Evolutionary conservation across 2,888 invertebrate genomes (phyloP).

Genomic region (Physocephala rufipes): DNA sequence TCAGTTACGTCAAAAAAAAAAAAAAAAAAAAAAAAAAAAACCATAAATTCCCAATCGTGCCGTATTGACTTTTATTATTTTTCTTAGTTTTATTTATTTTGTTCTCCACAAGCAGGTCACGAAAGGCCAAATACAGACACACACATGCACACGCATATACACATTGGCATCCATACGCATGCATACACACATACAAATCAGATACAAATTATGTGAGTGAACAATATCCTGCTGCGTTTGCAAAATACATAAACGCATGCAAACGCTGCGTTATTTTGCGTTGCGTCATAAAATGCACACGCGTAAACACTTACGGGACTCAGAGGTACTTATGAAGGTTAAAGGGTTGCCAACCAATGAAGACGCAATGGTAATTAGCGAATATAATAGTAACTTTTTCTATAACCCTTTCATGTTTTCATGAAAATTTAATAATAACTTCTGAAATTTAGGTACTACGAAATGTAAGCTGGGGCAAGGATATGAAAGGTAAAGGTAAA

Average conservation of each 20-base stretch:
- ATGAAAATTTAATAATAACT: too few species aligned
- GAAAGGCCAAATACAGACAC: background rate
- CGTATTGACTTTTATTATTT: constrained; percentile 16
- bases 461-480: too few species aligned
- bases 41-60: constrained; percentile 31
- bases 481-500: background rate
- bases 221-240: background rate
- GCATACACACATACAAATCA: background rate
- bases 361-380: background rate
- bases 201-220: constrained; percentile 17
- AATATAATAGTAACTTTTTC: too few species aligned
- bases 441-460: too few species aligned
- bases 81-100: background rate
- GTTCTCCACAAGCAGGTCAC: constrained; percentile 6
- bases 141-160: background rate
- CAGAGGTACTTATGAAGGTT: constrained; percentile 20
- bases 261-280: too few species aligned
- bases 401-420: too few species aligned
- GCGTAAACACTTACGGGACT: constrained; percentile 29
- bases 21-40: constrained; percentile 15
- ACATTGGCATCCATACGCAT: background rate
- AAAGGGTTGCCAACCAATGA: constrained; percentile 10
- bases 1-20: constrained; percentile 16
- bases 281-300: constrained; percentile 1
- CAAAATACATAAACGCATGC: constrained; percentile 12